Base-by-base conservation (phyloP, 2,113 vertebrate species). In the Pungitius pungitius region DNA sequence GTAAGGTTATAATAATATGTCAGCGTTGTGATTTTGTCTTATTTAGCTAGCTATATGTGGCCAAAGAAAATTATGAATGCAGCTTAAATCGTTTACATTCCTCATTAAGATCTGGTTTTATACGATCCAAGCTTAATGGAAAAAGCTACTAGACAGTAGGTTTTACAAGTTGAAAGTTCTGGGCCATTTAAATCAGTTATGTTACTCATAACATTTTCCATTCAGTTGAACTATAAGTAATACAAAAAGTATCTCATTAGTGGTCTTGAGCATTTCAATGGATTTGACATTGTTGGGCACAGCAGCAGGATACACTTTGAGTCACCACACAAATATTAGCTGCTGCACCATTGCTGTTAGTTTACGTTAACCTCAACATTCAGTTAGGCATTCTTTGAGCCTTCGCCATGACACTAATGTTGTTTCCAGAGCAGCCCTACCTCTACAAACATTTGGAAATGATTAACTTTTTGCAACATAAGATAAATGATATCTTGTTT, bases 371-470 rank as follows among this genome's bases (percentile, higher is more conserved):
- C 8, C 10, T 51, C 14, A 59, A 12, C 27, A 51, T 40, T 40
- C 4, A 30, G 27, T 11, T 24, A 20, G 40, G 40, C 18, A 54
- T 8, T 27, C 47, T 56, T 57, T 24, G 30, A 49, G 62, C 47
- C 40, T 51, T 14, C 27, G 49, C 30, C 56, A 49, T 61, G 22
- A 47, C 7, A 11, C 47, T 43, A 59, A 60, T 81, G 20, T 45
- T 65, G 17, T 35, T 17, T 67, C 52, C 47, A 47, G 30, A 75
- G 52, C 43, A 65, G 47, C 33, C 40, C 18, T n/a, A 15, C n/a
- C 2, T 8, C 6, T 8, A 59, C 24, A 64, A 49, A 43, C 52
- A 37, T 37, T 17, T 0, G 20, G 18, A 47, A 24, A 45, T 33
- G 20, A 8, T 27, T 18, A 17, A 20, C 11, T 13, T 35, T 54